Evolutionary conservation across 2,113 vertebrate genomes (phyloP).

Genomic region (Cyprinodon brontotheroides): DNA sequence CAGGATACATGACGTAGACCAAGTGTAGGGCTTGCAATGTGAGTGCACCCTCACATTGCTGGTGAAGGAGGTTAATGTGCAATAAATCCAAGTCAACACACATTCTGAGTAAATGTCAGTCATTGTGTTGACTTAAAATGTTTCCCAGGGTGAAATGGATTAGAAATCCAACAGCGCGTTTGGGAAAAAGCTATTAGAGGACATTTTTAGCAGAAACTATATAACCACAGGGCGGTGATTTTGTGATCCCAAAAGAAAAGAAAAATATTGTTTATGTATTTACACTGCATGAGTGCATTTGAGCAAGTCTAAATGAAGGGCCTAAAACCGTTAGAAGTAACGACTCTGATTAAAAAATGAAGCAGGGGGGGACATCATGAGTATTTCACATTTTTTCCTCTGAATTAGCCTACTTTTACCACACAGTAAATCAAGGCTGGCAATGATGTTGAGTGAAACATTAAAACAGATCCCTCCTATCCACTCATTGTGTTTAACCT

Average conservation of each 20-base stretch:
- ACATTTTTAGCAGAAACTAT: conserved; percentile 50
- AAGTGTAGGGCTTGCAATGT: not conserved
- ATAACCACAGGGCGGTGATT: conserved; percentile 56
- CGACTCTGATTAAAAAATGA: conserved; percentile 35
- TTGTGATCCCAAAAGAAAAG: conserved; percentile 50
- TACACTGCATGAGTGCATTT: not conserved
- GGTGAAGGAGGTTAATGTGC: conserved; percentile 48
- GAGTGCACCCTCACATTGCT: conserved; percentile 17
- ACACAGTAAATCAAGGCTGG: conserved; percentile 53
- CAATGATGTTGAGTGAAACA: conserved; percentile 51
- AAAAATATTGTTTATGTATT: conserved; percentile 3
- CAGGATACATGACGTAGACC: conserved; percentile 5
- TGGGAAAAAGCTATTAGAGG: conserved; percentile 58
- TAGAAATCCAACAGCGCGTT: conserved; percentile 57
- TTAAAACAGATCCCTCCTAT: conserved; percentile 57
- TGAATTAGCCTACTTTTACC: conserved; percentile 41
- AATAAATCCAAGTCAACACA: conserved; percentile 61
- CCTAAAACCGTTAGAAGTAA: conserved; percentile 50
- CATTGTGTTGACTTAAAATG: conserved; percentile 65
- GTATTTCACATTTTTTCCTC: conserved; percentile 39
- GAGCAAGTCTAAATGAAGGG: conserved; percentile 47
- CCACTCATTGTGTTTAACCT: conserved; percentile 43
- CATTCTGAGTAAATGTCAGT: conserved; percentile 67
- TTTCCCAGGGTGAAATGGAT: conserved; percentile 73
- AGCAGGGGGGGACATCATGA: conserved; percentile 46